A percentile compares a stretch with the other conserved stretches of the same genome.
Conservation (phyloP, 2,113 vertebrate genomes). For the Bufo gargarizans region DNA sequence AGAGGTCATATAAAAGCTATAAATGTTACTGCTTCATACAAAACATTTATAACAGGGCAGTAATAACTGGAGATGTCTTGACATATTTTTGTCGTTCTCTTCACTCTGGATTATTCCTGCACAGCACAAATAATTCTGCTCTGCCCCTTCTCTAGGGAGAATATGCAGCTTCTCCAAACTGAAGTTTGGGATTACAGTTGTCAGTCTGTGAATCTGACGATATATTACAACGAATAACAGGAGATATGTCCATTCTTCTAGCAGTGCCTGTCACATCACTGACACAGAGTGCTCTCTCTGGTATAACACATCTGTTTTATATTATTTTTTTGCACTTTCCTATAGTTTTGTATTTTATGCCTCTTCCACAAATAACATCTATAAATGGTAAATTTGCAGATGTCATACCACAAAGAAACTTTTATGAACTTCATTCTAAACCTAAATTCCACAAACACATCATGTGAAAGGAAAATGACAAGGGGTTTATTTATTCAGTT, state of each 20-base stretch:
- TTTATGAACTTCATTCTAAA: not conserved
- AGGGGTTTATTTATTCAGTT: not conserved
- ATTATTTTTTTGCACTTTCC: not conserved
- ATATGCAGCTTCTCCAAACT: not conserved
- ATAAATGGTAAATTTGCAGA: not conserved
- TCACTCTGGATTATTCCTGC: slow-evolving; percentile 1
- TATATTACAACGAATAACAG: slow-evolving; percentile 14
- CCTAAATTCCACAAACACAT: not conserved
- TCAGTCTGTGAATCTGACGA: slow-evolving; percentile 8
- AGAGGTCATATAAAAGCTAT: not conserved
- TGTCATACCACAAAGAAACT: not conserved
- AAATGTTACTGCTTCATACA: not conserved
- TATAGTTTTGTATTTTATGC: not conserved
- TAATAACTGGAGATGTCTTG: not conserved
- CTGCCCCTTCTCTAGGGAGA: not conserved
- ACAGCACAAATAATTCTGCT: slow-evolving; percentile 29
- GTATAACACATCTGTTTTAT: not conserved
- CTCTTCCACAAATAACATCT: not conserved
- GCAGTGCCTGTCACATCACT: not conserved
- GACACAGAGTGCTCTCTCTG: not conserved
- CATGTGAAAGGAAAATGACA: not conserved
- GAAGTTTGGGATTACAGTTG: slow-evolving; percentile 31
- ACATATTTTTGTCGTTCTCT: slow-evolving; percentile 6
- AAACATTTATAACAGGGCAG: not conserved
- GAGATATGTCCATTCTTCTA: slow-evolving; percentile 22